A percentile compares a stretch with the other conserved stretches of the same genome.
Conservation (phyloP, 2,113 vertebrate genomes). For the Ptychochromis oligacanthus region DNA sequence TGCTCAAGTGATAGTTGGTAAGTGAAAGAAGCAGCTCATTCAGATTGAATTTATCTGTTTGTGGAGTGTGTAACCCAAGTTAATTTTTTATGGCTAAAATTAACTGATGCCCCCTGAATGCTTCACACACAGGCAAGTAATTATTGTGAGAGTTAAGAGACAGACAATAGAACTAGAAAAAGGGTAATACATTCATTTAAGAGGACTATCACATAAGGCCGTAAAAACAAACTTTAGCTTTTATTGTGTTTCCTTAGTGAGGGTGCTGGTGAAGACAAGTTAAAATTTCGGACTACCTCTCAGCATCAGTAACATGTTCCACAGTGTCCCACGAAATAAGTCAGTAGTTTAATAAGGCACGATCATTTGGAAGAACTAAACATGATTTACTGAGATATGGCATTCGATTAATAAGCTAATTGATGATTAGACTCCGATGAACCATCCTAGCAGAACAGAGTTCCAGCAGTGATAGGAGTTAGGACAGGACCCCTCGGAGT, state of each 20-base stretch:
- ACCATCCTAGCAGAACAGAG: no score
- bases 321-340: no score
- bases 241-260: neutral
- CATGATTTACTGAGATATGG: no score
- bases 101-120: neutral
- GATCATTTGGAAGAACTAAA: no score
- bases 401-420: no score
- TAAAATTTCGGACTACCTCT: no score
- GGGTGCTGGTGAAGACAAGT: neutral
- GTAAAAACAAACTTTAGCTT: neutral
- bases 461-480: no score
- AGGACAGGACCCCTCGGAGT: no score
- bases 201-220: neutral
- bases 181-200: rapidly evolving
- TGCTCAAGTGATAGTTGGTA: neutral
- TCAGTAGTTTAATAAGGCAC: no score
- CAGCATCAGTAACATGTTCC: no score
- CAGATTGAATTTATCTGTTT: neutral
- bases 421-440: no score
- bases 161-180: neutral
- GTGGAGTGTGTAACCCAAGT: neutral
- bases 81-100: neutral
- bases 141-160: rapidly evolving
- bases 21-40: neutral
- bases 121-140: neutral